phyloP scores from a whole-genome alignment of 2,888 invertebrate genomes.

The Trachelus stipa region DNA sequence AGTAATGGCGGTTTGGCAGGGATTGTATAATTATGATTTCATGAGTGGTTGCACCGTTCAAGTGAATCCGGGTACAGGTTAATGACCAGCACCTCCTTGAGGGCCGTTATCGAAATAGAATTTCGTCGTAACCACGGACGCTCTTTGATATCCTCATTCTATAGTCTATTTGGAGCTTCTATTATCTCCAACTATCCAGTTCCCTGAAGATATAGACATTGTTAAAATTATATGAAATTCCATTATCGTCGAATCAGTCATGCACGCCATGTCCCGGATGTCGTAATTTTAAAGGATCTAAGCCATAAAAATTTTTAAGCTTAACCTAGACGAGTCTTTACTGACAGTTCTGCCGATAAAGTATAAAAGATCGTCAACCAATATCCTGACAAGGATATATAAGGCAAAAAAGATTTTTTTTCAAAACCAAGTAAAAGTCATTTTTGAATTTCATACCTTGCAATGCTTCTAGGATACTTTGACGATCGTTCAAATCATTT shows the following conservation, averaged over 20 bases:
- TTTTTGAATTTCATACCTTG: not conserved
- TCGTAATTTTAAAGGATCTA: not conserved
- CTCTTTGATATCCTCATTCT: not conserved
- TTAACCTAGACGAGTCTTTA: not conserved
- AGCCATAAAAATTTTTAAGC: not conserved
- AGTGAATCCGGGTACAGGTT: slow-evolving; percentile 22
- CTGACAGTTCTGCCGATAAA: not conserved
- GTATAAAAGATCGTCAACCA: not conserved
- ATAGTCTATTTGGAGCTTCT: not conserved
- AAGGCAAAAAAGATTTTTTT: not conserved
- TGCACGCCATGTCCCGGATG: slow-evolving; percentile 8
- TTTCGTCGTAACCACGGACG: not conserved
- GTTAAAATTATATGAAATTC: slow-evolving; percentile 23
- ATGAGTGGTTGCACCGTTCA: slow-evolving; percentile 2
- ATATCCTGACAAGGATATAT: not conserved
- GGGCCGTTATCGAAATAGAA: slow-evolving; percentile 19
- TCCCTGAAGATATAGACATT: not conserved
- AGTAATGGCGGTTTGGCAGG: not conserved
- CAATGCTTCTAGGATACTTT: not conserved
- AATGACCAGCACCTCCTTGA: slow-evolving; percentile 27
- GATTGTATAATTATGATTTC: slow-evolving; percentile 1
- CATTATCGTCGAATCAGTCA: slow-evolving; percentile 40
- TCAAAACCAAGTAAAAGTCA: not conserved
- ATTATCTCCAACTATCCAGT: not conserved
- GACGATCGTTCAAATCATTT: not conserved